Evolutionary conservation across 2,113 vertebrate genomes (phyloP).

Genomic region (Hippoglossus stenolepis): DNA sequence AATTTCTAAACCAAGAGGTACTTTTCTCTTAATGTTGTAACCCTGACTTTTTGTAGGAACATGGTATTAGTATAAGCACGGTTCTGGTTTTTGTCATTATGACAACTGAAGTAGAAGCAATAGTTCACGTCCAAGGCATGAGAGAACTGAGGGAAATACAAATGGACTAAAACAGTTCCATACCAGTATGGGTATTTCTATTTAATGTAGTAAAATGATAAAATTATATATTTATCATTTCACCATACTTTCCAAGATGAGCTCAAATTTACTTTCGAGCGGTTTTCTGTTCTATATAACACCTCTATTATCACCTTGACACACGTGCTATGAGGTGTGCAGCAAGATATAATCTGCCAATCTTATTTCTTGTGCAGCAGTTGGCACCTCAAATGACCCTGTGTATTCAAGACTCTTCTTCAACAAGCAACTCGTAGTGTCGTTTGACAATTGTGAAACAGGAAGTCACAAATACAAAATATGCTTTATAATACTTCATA

Average conservation of each 20-base stretch:
- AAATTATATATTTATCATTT: too few species aligned
- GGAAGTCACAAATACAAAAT: neutral
- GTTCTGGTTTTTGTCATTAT: constrained; percentile 12
- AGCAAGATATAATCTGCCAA: too few species aligned
- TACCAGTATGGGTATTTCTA: neutral
- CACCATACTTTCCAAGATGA: neutral
- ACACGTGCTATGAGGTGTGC: too few species aligned
- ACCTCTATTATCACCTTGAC: neutral
- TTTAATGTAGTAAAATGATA: neutral
- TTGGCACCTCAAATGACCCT: neutral
- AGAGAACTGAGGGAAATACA: neutral
- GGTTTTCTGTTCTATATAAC: neutral
- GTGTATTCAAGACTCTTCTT: too few species aligned
- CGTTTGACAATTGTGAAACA: neutral
- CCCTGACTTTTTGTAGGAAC: neutral
- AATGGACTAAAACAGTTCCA: neutral
- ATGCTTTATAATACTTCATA: neutral
- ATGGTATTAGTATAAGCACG: neutral
- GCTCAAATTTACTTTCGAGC: too few species aligned
- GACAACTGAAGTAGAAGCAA: constrained; percentile 9
- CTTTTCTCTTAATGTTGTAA: neutral
- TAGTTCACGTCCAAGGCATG: neutral
- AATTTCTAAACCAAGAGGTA: neutral
- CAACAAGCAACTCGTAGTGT: neutral
- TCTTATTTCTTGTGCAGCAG: neutral